Evolutionary conservation across 2,113 vertebrate genomes (phyloP), one percentile per base, ranked within the genome.

Genomic region (Neogale vison): DNA sequence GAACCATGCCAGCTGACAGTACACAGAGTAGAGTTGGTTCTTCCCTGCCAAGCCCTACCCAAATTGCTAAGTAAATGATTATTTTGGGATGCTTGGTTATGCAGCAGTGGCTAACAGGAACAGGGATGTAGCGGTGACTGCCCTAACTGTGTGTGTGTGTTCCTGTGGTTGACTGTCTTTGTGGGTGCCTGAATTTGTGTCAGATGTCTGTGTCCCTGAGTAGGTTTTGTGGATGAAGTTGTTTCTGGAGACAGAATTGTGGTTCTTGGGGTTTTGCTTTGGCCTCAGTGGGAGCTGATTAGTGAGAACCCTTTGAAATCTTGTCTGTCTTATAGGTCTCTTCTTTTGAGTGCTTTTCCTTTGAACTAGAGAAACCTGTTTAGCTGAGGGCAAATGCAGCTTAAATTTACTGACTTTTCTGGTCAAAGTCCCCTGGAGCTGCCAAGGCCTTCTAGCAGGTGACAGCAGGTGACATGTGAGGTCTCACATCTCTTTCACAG

Each of bases 221-320:
- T 90, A 87, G 67, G 61, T 91, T 6, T 93, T 93, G 91, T 88
- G 65, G 52, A 31, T 52, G 65, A 88, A 94, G 67, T 61, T 72
- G 67, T 88, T 97, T 82, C 65, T 89, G 67, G 65, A 83, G 82
- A 88, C 10, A 85, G 63, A 96, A 63, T 84, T 50, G 36, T 61
- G n/a, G 81, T 93, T 97, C 72, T 94, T 84, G 24, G 36, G 65
- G 76, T 39, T 95, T 95, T 61, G 59, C 93, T 95, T 91, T 94
- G 85, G 63, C 91, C 90, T 93, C 29, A 74, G 71, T 92, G 74
- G 83, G 71, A 93, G 87, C 29, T 92, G 55, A 93, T 96, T 97
- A 72, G 87, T 93, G 59, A 96, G 65, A 96, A 96, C 34, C 20
- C 90, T 98, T 98, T 97, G 96, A 97, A 96, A 96, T 95, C 77